Conservation (phyloP, 2,888 invertebrate species). For the Tipula vernalis region DNA sequence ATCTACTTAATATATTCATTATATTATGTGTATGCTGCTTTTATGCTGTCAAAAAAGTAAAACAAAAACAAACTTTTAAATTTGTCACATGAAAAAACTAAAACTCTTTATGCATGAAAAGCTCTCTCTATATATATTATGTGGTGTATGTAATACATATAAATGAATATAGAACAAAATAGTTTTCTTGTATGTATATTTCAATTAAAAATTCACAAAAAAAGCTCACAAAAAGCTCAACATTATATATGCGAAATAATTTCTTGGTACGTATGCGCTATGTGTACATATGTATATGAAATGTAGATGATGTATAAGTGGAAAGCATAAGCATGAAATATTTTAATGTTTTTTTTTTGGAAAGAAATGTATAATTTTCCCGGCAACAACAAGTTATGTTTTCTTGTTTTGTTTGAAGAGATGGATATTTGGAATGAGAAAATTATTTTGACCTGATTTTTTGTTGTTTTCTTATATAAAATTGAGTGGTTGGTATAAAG, state of each 20-base stretch:
- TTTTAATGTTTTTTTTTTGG: neutral
- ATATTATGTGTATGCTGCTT: neutral
- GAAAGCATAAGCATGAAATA: neutral
- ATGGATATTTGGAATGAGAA: neutral
- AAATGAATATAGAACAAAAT: neutral
- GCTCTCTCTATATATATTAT: neutral
- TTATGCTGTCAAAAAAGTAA: neutral
- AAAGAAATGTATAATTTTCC: neutral
- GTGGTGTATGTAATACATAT: neutral
- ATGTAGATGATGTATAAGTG: neutral
- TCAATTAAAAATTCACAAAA: neutral
- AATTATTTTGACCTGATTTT: neutral
- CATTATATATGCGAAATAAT: neutral
- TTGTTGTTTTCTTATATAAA: neutral
- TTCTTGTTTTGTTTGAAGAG: neutral
- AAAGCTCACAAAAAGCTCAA: neutral
- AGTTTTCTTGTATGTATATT: neutral
- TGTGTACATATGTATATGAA: neutral
- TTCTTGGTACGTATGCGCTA: neutral
- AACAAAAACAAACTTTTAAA: neutral
- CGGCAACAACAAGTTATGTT: neutral
- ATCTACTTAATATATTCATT: neutral
- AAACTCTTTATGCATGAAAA: neutral
- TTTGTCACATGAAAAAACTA: neutral
- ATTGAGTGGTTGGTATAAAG: neutral